Percentiles rank a stretch among this genome's conserved stretches.
Conservation (phyloP, 2,888 invertebrate genomes). For the Pandemis cinnamomeana region DNA sequence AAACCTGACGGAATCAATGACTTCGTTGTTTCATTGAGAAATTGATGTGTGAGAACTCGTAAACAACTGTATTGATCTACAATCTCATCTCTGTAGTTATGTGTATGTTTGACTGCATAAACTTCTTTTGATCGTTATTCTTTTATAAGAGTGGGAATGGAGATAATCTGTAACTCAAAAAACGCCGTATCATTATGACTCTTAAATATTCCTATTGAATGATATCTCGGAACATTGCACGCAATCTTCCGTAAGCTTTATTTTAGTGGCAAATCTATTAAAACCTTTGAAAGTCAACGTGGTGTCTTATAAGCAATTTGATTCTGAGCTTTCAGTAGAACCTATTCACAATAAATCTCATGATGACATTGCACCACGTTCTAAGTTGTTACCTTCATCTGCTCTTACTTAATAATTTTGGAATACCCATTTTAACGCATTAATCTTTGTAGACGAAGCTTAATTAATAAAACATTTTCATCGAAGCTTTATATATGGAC, state of each 20-base stretch:
- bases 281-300: no score
- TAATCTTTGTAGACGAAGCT: no score
- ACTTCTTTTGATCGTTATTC: background rate
- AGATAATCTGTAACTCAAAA: background rate
- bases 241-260: no score
- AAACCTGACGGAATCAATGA: constrained; percentile 40
- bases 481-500: no score
- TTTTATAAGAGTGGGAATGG: background rate
- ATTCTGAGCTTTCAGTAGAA: background rate
- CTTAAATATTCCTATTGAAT: background rate
- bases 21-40: constrained; percentile 34
- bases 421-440: no score
- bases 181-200: background rate
- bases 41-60: constrained; percentile 22
- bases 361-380: no score
- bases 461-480: no score
- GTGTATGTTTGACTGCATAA: background rate
- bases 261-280: no score
- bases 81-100: background rate
- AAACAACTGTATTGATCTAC: constrained; percentile 31
- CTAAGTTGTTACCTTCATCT: no score
- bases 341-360: background rate
- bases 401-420: no score
- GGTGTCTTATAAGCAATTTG: background rate
- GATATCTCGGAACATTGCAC: no score